A percentile compares a stretch with the other conserved stretches of the same genome.
These are phyloP conservation scores for Brachypteracias leptosomus DNA, from an alignment of 2,113 vertebrate species.

Conservation along the genomic window DNA sequence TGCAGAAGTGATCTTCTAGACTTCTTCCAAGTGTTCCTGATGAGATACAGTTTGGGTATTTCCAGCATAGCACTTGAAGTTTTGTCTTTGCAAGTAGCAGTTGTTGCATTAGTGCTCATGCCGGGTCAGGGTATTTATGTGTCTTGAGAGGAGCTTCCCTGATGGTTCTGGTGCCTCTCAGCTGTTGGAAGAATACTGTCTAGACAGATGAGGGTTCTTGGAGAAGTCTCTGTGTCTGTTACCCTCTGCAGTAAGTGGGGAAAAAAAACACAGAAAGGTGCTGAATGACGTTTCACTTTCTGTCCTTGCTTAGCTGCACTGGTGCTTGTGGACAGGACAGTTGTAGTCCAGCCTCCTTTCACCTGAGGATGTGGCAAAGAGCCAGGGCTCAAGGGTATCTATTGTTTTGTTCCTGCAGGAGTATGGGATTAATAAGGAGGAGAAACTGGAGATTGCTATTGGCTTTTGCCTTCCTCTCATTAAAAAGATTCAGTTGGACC, in stretches of 20 bases:
- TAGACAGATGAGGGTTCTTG: neutral
- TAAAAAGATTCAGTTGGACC: conserved; percentile 93
- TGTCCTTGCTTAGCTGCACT: neutral
- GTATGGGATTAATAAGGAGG: conserved; percentile 91
- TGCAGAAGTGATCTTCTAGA: neutral
- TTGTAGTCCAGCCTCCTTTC: neutral
- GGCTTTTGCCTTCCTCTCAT: conserved; percentile 96
- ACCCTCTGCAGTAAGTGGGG: neutral
- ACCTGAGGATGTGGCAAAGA: neutral
- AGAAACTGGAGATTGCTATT: conserved; percentile 96
- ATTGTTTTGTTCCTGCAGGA: conserved; percentile 77
- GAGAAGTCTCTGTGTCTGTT: neutral
- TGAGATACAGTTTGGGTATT: neutral
- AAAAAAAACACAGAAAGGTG: neutral
- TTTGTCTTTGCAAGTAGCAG: neutral
- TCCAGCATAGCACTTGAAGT: neutral
- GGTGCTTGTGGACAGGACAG: neutral
- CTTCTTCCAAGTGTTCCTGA: neutral
- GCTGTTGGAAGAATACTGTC: neutral
- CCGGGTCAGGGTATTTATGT: neutral
- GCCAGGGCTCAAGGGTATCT: neutral
- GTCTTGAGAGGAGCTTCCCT: neutral
- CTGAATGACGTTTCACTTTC: neutral
- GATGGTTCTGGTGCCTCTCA: neutral
- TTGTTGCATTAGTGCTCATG: neutral